Base-by-base conservation (phyloP, 2,797 vertebrate genomes). In the Fistularia commersonii region DNA sequence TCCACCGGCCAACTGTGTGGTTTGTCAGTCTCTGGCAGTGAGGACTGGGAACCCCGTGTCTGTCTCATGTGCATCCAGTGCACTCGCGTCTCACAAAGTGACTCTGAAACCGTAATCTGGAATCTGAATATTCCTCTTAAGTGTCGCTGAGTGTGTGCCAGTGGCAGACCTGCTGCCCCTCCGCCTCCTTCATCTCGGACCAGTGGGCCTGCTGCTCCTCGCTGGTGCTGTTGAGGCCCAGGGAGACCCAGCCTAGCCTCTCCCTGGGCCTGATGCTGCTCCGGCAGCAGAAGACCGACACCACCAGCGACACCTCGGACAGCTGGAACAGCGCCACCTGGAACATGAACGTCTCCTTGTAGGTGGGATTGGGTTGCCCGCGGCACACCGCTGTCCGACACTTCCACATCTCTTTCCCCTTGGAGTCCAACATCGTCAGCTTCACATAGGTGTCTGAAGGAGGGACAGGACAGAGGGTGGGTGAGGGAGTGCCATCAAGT, bases 341-440 rank as follows among this genome's bases (percentile, higher is more conserved):
- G 85, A 98, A 99, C 61, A 96, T 85, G 23, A 99, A 99, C 3
- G 94, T 98, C 79, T 99, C 95, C 88, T 98, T 97, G 90, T 97
- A 99, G 37, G 93, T 90, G 9, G 97, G 97, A 79, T 94, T 95
- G 40, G 95, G 94, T 82, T 97, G 96, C 14, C 97, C 97, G 43
- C 93, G 92, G 69, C 94, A 95, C 65, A 95, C 88, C 0, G 93
- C 95, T 5, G 96, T 99, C 83, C 95, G 96, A 71, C 93, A 95
- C 79, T 95, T 99, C 83, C 94, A 97, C 94, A 99, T 99, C 88
- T 97, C 93, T 77, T 98, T 97, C 51, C 96, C 97, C 90, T 98
- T 96, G 13, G 95, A 98, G 87, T 98, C 96, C 90, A 98, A 90
- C 72, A 99, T 92, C 8, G 92, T 95, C 76, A 99, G 79, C 81